These are phyloP conservation scores for Potamilus streckersoni DNA, from an alignment of 1,140 invertebrate genomes.

Conservation along the genomic window DNA sequence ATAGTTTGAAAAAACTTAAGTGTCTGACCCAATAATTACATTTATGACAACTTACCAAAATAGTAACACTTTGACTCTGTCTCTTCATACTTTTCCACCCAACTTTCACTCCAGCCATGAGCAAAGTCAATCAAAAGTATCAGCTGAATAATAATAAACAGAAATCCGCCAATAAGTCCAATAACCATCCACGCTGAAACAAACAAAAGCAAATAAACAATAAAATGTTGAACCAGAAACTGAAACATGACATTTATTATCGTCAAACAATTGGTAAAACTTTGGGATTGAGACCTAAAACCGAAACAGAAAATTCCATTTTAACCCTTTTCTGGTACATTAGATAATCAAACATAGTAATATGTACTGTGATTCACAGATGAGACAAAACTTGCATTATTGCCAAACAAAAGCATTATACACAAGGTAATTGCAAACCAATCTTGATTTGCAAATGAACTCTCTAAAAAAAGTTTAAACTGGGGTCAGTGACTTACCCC, in stretches of 20 bases:
- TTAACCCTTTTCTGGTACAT: too few relatives aligned
- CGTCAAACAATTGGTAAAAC: neutral
- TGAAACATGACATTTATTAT: neutral
- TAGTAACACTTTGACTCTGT: slow-evolving; percentile 89
- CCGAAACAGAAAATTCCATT: too few relatives aligned
- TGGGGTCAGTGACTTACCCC: slow-evolving; percentile 36
- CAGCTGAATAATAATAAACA: slow-evolving; percentile 97
- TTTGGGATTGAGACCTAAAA: neutral
- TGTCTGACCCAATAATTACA: too few relatives aligned
- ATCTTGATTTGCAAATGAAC: neutral
- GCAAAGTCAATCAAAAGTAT: slow-evolving; percentile 98
- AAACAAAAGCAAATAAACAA: neutral
- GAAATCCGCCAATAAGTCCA: slow-evolving; percentile 95
- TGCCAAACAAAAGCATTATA: too few relatives aligned
- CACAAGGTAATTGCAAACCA: too few relatives aligned
- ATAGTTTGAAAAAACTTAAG: too few relatives aligned
- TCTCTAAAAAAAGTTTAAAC: neutral
- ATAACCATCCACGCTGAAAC: slow-evolving; percentile 95
- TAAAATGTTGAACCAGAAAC: neutral
- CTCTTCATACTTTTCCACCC: slow-evolving; percentile 94
- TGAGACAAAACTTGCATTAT: too few relatives aligned
- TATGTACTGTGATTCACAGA: too few relatives aligned
- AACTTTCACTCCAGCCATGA: slow-evolving; percentile 93
- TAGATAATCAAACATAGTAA: too few relatives aligned
- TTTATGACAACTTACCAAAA: slow-evolving; percentile 59